Conservation (phyloP, 2,888 invertebrate genomes). For the Tinea semifulvella region DNA sequence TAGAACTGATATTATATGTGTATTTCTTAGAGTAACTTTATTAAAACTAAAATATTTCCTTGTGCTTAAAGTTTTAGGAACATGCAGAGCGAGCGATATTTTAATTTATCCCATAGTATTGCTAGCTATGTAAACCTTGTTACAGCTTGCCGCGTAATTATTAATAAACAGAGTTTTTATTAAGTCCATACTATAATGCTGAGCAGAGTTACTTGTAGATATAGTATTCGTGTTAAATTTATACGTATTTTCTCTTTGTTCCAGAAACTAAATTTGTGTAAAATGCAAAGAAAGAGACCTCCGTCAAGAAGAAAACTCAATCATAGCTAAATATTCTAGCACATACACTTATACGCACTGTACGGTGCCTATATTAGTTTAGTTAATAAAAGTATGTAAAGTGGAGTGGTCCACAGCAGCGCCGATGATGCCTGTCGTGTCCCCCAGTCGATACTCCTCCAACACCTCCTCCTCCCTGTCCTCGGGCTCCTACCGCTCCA, state of each 20-base stretch:
- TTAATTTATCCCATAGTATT: too few relatives aligned
- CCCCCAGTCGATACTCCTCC: conserved; percentile 59
- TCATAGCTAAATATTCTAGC: conserved; percentile 5
- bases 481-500: conserved; percentile 58
- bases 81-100: too few relatives aligned
- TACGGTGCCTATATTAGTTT: not conserved
- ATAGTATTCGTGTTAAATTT: too few relatives aligned
- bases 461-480: conserved; percentile 45
- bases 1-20: too few relatives aligned
- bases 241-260: conserved; percentile 28
- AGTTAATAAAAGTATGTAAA: conserved; percentile 3
- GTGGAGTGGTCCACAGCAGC: not conserved
- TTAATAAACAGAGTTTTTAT: too few relatives aligned
- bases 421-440: conserved; percentile 65
- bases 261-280: conserved; percentile 28
- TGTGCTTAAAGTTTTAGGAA: too few relatives aligned
- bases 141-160: too few relatives aligned
- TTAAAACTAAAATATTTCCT: too few relatives aligned
- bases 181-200: too few relatives aligned
- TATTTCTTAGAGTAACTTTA: too few relatives aligned
- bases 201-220: too few relatives aligned
- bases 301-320: conserved; percentile 41
- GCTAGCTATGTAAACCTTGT: too few relatives aligned
- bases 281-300: conserved; percentile 47
- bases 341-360: not conserved